Evolutionary conservation across 2,797 vertebrate species (phyloP).

Genomic region (Fistularia commersonii): DNA sequence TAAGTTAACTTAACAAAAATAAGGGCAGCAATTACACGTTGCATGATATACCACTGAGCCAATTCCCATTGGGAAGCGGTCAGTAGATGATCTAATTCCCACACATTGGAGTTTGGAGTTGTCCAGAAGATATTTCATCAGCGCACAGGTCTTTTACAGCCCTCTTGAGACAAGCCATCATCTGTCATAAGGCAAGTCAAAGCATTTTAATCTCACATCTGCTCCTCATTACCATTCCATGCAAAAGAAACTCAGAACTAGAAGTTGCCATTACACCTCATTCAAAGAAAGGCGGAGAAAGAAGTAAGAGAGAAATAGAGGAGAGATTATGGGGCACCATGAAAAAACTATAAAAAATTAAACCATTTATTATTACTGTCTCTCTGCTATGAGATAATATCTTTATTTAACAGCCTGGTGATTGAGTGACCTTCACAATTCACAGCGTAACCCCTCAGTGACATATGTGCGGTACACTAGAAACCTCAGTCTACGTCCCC

Average conservation of each 20-base stretch:
- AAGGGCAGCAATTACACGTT: slow-evolving; percentile 33
- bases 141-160: slow-evolving; percentile 69
- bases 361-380: slow-evolving; percentile 29
- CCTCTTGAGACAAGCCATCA: slow-evolving; percentile 72
- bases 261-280: slow-evolving; percentile 60
- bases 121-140: slow-evolving; percentile 72
- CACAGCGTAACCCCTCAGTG: too few species aligned
- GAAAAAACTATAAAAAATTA: slow-evolving; percentile 20
- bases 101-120: slow-evolving; percentile 44
- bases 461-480: too few species aligned
- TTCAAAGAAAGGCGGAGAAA: slow-evolving; percentile 39
- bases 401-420: slow-evolving; percentile 25
- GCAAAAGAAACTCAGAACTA: slow-evolving; percentile 60
- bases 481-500: too few species aligned
- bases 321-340: slow-evolving; percentile 25
- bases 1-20: slow-evolving; percentile 19
- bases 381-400: slow-evolving; percentile 38
- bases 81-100: slow-evolving; percentile 66
- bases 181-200: slow-evolving; percentile 75
- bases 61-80: slow-evolving; percentile 37
- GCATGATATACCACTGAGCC: slow-evolving; percentile 30
- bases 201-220: slow-evolving; percentile 81
- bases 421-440: too few species aligned
- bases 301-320: slow-evolving; percentile 26
- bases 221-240: slow-evolving; percentile 76